phyloP scores from a whole-genome alignment of 2,888 invertebrate genomes.

The Notodonta ziczac region DNA sequence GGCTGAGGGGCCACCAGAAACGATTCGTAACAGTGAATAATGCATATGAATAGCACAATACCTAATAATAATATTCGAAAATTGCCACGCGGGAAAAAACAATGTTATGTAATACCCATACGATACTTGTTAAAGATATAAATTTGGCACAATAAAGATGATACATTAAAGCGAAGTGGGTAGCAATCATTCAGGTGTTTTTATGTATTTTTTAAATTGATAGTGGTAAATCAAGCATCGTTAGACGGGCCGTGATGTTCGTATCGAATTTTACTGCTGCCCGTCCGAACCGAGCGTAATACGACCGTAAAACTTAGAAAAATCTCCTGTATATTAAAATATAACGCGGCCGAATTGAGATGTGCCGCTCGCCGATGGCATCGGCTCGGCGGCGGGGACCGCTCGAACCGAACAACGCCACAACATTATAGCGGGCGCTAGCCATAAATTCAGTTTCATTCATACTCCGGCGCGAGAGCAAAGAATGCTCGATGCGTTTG shows the following conservation, averaged over 20 bases:
- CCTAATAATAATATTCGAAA: slow-evolving; percentile 66
- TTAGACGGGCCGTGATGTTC: slow-evolving; percentile 67
- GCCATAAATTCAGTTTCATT: slow-evolving; percentile 79
- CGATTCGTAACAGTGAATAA: slow-evolving; percentile 82
- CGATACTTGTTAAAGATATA: slow-evolving; percentile 43
- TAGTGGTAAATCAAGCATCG: slow-evolving; percentile 79
- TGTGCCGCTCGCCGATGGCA: slow-evolving; percentile 32
- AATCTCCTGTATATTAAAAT: slow-evolving; percentile 62
- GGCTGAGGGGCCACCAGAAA: slow-evolving; percentile 71
- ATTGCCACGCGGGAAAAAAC: slow-evolving; percentile 32
- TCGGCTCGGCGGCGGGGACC: slow-evolving; percentile 39
- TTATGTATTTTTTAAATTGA: slow-evolving; percentile 74
- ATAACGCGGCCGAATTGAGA: slow-evolving; percentile 57
- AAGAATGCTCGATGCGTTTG: slow-evolving; percentile 68
- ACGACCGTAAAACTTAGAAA: slow-evolving; percentile 79
- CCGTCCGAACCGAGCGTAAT: slow-evolving; percentile 63
- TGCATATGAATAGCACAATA: slow-evolving; percentile 67
- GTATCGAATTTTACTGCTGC: slow-evolving; percentile 78
- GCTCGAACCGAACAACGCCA: slow-evolving; percentile 57
- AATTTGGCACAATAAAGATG: slow-evolving; percentile 61
- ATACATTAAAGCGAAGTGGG: slow-evolving; percentile 60
- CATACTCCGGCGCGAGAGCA: slow-evolving; percentile 61
- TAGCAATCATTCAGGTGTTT: slow-evolving; percentile 69
- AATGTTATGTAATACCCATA: slow-evolving; percentile 21
- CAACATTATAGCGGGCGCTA: slow-evolving; percentile 69